Percentiles rank a stretch among this genome's conserved stretches.
phyloP scores from a whole-genome alignment of 2,113 vertebrate genomes.

The Alethe castanea region DNA sequence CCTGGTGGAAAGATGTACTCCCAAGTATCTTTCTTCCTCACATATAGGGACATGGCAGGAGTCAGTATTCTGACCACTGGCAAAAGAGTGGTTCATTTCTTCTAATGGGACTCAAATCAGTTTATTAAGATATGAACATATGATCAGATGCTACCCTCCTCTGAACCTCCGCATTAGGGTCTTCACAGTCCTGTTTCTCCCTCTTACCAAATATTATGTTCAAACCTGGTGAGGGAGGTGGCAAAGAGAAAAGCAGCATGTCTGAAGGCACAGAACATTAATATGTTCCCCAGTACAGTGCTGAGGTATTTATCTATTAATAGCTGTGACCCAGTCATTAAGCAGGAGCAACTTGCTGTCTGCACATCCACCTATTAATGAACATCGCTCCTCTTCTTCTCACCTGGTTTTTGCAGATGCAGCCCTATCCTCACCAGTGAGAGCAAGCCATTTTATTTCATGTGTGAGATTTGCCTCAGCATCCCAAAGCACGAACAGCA shows the following conservation, averaged over 20 bases:
- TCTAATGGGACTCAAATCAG: background rate
- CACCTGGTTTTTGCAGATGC: background rate
- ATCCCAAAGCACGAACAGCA: background rate
- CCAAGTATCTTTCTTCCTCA: background rate
- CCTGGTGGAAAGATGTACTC: background rate
- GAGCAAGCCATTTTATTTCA: background rate
- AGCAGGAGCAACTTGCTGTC: background rate
- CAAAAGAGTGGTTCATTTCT: background rate
- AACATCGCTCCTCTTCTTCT: background rate
- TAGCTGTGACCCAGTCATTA: background rate
- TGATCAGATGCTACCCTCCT: accelerated
- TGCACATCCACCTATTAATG: background rate
- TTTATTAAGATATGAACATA: background rate
- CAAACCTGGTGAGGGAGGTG: background rate
- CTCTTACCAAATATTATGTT: background rate
- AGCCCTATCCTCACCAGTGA: background rate
- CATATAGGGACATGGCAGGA: background rate
- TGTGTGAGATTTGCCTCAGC: background rate
- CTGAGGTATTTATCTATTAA: background rate
- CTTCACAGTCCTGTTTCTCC: background rate
- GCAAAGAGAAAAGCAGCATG: background rate
- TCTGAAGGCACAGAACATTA: background rate
- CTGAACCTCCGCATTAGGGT: background rate
- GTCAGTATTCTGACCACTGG: background rate
- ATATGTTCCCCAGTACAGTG: accelerated